Percentiles rank a stretch among this genome's conserved stretches.
phyloP scores from a whole-genome alignment of 2,113 vertebrate species.

The Mesembrinibis cayennensis region DNA sequence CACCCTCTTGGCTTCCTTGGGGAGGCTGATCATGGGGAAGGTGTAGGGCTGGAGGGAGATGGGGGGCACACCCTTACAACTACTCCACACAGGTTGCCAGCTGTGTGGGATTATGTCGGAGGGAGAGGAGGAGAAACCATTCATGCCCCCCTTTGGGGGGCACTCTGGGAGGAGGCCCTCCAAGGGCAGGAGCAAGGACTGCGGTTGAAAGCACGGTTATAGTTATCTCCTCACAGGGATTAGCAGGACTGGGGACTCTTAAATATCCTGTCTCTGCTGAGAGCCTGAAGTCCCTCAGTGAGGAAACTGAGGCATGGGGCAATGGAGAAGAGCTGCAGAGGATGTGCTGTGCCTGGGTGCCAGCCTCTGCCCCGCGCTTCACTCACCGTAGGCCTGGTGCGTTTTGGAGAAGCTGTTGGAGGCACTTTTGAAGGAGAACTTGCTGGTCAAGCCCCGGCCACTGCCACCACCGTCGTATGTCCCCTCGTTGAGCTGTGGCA shows the following conservation, averaged over 20 bases:
- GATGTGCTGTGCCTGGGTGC: neutral
- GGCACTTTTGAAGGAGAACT: constrained; percentile 78
- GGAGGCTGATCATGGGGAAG: neutral
- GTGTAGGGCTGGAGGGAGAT: neutral
- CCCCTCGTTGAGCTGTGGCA: constrained; percentile 86
- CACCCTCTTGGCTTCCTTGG: neutral
- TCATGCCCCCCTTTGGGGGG: neutral
- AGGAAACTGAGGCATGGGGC: neutral
- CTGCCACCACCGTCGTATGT: constrained; percentile 59
- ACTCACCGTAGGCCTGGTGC: constrained; percentile 84
- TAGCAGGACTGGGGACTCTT: neutral
- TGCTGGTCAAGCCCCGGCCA: constrained; percentile 48
- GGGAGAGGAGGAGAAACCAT: neutral
- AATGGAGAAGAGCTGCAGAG: neutral
- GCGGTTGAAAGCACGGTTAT: neutral
- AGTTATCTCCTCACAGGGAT: neutral
- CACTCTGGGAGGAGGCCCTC: neutral
- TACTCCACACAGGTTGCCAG: neutral
- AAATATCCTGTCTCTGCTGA: neutral
- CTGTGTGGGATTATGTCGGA: neutral
- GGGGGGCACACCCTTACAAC: neutral
- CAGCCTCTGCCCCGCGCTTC: rapidly evolving
- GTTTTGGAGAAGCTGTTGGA: constrained; percentile 78
- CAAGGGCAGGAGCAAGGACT: neutral
- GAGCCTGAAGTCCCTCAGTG: neutral